phyloP scores from a whole-genome alignment of 2,797 vertebrate genomes.

The Argya squamiceps region DNA sequence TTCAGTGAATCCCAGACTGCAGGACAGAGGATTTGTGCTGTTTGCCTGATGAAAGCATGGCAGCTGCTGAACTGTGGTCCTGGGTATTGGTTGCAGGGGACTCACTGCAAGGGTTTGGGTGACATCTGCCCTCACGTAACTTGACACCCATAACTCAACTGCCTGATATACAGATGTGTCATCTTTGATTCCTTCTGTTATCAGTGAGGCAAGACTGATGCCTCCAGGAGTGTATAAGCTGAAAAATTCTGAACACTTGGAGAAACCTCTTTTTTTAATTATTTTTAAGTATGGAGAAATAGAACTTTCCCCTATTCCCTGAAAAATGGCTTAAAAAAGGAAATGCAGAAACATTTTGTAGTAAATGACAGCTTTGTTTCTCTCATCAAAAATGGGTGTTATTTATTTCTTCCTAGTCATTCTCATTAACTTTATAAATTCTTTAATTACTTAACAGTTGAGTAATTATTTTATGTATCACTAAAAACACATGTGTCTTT shows the following conservation, averaged over 20 bases:
- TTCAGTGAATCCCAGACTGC: neutral
- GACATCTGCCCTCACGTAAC: neutral
- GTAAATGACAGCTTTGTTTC: neutral
- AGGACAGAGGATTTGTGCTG: neutral
- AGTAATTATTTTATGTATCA: slow-evolving; percentile 17
- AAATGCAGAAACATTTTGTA: neutral
- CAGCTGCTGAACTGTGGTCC: neutral
- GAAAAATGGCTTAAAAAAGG: neutral
- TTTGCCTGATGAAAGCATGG: neutral
- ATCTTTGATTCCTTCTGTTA: neutral
- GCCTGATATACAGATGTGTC: neutral
- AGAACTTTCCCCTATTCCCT: neutral
- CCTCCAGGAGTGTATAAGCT: neutral
- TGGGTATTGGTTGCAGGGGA: neutral
- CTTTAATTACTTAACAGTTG: slow-evolving; percentile 20
- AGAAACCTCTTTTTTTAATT: neutral
- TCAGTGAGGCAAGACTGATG: neutral
- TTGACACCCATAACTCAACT: neutral
- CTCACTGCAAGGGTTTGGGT: neutral
- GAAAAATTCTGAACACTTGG: neutral
- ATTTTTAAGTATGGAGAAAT: neutral
- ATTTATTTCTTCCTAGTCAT: slow-evolving; percentile 25
- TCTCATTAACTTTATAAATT: slow-evolving; percentile 12
- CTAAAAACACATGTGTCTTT: slow-evolving; percentile 52
- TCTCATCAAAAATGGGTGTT: neutral